Evolutionary conservation across 53 echinoderm and acorn worm species (phyloP).

Genomic region (Paracentrotus lividus): DNA sequence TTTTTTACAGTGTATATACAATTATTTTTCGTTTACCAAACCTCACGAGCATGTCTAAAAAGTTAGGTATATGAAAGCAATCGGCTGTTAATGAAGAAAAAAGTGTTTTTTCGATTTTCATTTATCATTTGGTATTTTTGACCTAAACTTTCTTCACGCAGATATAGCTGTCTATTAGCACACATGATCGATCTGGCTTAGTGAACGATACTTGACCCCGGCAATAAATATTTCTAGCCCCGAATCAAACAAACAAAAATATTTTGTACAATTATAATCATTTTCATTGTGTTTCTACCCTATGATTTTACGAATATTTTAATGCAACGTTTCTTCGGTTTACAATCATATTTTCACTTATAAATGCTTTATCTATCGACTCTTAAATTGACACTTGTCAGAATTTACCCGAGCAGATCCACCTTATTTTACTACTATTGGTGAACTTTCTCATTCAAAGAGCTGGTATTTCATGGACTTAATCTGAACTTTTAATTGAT

Average conservation of each 20-base stretch:
- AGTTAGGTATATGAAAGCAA: not conserved
- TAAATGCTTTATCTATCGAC: not conserved
- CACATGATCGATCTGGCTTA: not conserved
- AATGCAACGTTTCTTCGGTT: slow-evolving; percentile 8
- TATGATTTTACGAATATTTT: not conserved
- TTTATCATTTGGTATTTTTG: not conserved
- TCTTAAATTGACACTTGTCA: slow-evolving; percentile 48
- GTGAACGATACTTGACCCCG: slow-evolving; percentile 27
- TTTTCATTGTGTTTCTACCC: slow-evolving; percentile 37
- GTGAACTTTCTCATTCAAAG: slow-evolving; percentile 21
- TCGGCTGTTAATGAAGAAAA: not conserved
- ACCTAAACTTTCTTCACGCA: not conserved
- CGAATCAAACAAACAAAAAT: slow-evolving; percentile 47
- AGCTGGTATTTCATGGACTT: slow-evolving; percentile 23
- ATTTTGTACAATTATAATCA: not conserved
- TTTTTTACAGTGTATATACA: no score
- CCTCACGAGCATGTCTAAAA: no score
- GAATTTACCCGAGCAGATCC: not conserved
- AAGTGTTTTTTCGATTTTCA: not conserved
- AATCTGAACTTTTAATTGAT: slow-evolving; percentile 26
- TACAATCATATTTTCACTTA: not conserved
- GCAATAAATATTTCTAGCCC: slow-evolving; percentile 1
- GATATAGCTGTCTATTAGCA: not conserved
- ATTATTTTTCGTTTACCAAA: no score
- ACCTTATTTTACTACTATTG: slow-evolving; percentile 4